Evolutionary conservation across 2,113 vertebrate species (phyloP).

Genomic region (Thinocorus orbignyianus): DNA sequence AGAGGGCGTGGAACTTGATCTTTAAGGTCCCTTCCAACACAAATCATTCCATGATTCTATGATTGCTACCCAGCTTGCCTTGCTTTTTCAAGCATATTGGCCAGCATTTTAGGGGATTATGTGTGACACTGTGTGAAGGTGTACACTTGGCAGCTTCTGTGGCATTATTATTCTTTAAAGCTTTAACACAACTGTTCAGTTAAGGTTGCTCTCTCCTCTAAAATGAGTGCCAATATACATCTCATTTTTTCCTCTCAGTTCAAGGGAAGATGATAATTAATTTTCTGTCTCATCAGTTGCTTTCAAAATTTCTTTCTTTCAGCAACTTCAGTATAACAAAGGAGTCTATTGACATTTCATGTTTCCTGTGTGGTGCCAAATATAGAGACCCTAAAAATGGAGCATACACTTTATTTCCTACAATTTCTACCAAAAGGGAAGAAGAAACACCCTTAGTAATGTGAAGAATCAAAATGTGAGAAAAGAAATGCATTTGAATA

Average conservation of each 20-base stretch:
- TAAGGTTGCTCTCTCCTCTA: neutral
- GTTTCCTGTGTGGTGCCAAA: neutral
- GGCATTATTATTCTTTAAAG: neutral
- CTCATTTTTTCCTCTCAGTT: neutral
- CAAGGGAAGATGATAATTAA: neutral
- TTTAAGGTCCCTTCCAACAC: no score
- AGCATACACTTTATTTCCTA: neutral
- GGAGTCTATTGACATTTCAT: neutral
- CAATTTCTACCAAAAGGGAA: neutral
- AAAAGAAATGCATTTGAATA: neutral
- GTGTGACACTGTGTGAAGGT: neutral
- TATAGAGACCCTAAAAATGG: neutral
- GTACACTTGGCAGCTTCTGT: neutral
- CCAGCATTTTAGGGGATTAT: neutral
- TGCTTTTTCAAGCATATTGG: neutral
- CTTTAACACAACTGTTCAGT: neutral
- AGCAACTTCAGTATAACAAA: neutral
- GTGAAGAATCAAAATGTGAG: neutral
- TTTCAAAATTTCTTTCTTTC: slow-evolving; percentile 1
- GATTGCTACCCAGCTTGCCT: neutral
- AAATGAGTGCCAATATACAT: neutral
- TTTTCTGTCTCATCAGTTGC: neutral
- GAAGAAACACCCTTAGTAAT: neutral
- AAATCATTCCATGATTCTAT: no score
- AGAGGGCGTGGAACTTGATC: no score